phyloP scores from a whole-genome alignment of 2,888 invertebrate genomes.

The Nemotelus nigrinus region DNA sequence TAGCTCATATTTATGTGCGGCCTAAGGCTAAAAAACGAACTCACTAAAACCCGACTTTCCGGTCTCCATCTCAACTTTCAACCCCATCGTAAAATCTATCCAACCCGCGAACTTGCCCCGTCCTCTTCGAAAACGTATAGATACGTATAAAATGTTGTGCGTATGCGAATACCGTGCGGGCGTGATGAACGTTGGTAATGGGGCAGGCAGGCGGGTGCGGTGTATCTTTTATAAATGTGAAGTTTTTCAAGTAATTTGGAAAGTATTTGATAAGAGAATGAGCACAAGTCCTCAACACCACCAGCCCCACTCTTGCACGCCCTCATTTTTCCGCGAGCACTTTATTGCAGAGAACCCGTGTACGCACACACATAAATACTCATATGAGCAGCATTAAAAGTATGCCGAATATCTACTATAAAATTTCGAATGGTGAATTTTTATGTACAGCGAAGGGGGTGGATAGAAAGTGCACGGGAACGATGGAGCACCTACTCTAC shows the following conservation, averaged over 20 bases:
- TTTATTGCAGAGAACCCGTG: slow-evolving; percentile 15
- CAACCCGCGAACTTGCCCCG: slow-evolving; percentile 15
- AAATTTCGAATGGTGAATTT: slow-evolving; percentile 39
- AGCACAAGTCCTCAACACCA: not conserved
- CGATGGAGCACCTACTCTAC: not conserved
- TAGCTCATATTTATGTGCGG: slow-evolving; percentile 35
- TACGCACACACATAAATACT: slow-evolving; percentile 21
- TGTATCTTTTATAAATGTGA: slow-evolving; percentile 44
- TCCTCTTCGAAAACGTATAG: slow-evolving; percentile 32
- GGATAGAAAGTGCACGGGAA: not conserved
- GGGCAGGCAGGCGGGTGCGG: slow-evolving; percentile 21
- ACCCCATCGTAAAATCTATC: slow-evolving; percentile 40
- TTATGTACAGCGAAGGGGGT: slow-evolving; percentile 13
- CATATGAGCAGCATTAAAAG: slow-evolving; percentile 40
- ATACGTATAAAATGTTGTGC: slow-evolving; percentile 17
- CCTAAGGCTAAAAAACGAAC: slow-evolving; percentile 41
- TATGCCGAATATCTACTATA: slow-evolving; percentile 42
- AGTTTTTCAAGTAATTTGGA: slow-evolving; percentile 45
- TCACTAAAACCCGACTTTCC: slow-evolving; percentile 42
- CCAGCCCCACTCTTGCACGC: not conserved
- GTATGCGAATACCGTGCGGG: not conserved
- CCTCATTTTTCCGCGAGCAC: slow-evolving; percentile 42
- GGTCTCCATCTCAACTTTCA: slow-evolving; percentile 42
- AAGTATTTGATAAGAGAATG: slow-evolving; percentile 44
- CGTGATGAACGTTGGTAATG: not conserved